phyloP scores from a whole-genome alignment of 1,140 invertebrate species.

The Drosophila ananassae region DNA sequence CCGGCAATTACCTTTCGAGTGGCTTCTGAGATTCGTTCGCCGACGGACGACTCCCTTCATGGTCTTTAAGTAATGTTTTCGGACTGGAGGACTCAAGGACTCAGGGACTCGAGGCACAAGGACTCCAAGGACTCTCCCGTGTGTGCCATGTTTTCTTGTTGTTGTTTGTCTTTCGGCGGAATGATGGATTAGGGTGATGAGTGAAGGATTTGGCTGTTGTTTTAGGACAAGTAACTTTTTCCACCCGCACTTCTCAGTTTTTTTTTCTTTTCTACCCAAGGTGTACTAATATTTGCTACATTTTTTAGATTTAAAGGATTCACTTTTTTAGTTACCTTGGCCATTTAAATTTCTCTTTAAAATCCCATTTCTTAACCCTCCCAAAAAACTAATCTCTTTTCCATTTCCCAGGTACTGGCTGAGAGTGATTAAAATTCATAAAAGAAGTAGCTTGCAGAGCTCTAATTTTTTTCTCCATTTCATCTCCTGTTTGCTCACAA shows the following conservation, averaged over 20 bases:
- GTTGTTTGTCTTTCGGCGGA: constrained; percentile 34
- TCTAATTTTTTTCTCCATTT: too few species aligned
- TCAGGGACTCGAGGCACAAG: too few species aligned
- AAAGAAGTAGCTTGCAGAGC: too few species aligned
- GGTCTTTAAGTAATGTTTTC: constrained; percentile 52
- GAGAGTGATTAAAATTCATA: too few species aligned
- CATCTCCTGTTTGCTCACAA: too few species aligned
- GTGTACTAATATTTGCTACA: constrained; percentile 8
- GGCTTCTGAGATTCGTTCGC: constrained; percentile 63
- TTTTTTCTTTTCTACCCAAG: constrained; percentile 12
- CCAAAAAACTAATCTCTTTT: too few species aligned
- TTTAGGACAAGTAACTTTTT: constrained; percentile 64
- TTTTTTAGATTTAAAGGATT: neutral
- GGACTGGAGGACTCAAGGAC: constrained; percentile 8
- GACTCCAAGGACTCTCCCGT: constrained; percentile 13
- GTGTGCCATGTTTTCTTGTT: constrained; percentile 22
- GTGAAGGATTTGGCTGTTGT: constrained; percentile 45
- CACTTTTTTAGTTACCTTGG: neutral
- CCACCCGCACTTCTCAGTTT: neutral
- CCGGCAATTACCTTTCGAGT: constrained; percentile 78
- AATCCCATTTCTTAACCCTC: neutral
- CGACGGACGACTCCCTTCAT: constrained; percentile 22
- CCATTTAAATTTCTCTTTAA: too few species aligned
- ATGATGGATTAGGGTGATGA: constrained; percentile 54
- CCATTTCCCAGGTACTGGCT: too few species aligned